Evolutionary conservation across 2,113 vertebrate species (phyloP).

Genomic region (Cairina moschata): DNA sequence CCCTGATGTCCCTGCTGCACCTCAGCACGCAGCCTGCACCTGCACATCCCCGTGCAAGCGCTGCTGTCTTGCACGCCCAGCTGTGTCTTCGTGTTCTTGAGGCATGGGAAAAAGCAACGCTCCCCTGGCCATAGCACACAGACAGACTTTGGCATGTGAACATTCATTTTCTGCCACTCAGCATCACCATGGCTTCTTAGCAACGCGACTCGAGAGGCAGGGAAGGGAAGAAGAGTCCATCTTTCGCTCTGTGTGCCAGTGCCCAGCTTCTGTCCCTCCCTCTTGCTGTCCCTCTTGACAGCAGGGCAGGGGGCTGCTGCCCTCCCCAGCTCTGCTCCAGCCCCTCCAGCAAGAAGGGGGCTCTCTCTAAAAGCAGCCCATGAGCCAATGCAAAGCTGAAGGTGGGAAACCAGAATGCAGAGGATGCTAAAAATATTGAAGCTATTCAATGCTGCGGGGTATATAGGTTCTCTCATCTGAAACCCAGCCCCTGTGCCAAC

Average conservation of each 20-base stretch:
- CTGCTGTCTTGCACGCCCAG: neutral
- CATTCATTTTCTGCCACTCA: conserved; percentile 20
- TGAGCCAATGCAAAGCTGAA: neutral
- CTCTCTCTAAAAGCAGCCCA: neutral
- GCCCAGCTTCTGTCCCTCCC: neutral
- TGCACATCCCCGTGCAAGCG: neutral
- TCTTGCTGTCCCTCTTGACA: too few relatives aligned
- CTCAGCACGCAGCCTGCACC: neutral
- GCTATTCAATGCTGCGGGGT: neutral
- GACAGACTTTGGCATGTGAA: neutral
- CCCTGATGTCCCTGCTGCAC: neutral
- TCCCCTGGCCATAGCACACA: fast-evolving
- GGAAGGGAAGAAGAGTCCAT: conserved; percentile 21
- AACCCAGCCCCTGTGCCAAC: neutral
- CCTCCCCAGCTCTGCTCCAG: neutral
- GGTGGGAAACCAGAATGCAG: neutral
- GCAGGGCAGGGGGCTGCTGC: fast-evolving
- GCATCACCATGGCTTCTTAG: conserved; percentile 23
- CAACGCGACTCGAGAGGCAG: neutral
- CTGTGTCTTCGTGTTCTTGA: neutral
- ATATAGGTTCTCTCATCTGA: neutral
- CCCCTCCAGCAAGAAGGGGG: neutral
- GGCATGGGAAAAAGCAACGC: neutral
- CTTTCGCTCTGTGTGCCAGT: neutral
- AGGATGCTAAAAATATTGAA: conserved; percentile 28